Conservation (phyloP, 2,797 vertebrate species). For the Phrynocephalus forsythii region DNA sequence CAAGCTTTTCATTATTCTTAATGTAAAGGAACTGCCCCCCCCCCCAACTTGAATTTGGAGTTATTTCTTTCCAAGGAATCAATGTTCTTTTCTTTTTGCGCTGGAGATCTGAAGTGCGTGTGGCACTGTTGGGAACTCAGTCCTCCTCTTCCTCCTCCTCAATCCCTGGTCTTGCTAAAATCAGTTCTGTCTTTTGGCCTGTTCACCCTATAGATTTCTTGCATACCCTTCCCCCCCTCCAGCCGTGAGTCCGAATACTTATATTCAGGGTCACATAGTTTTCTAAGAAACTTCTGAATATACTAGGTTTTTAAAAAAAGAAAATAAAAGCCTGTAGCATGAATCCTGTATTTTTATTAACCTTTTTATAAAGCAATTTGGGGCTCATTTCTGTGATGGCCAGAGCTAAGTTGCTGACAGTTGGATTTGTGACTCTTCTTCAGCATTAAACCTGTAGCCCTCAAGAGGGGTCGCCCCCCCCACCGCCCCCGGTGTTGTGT, state of each 20-base stretch:
- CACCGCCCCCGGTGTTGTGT: constrained; percentile 12
- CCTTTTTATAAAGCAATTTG: constrained; percentile 81
- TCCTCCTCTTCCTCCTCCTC: constrained; percentile 27
- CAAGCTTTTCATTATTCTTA: constrained; percentile 75
- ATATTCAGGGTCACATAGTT: constrained; percentile 76
- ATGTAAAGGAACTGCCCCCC: constrained; percentile 47
- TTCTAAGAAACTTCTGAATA: constrained; percentile 79
- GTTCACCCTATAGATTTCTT: constrained; percentile 64
- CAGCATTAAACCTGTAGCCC: constrained; percentile 57
- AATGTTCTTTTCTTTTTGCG: constrained; percentile 66
- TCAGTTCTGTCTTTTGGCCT: constrained; percentile 66
- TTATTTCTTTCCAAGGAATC: constrained; percentile 61
- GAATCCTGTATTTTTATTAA: constrained; percentile 82
- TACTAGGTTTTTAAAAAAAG: constrained; percentile 73
- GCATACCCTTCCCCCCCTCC: constrained; percentile 66
- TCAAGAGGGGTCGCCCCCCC: constrained; percentile 48
- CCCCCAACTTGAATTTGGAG: constrained; percentile 72
- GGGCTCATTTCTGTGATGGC: constrained; percentile 66
- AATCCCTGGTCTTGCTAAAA: not conserved
- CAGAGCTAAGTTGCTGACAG: constrained; percentile 55
- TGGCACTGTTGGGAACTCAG: constrained; percentile 41
- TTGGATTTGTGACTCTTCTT: constrained; percentile 64
- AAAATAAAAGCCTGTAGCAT: constrained; percentile 50
- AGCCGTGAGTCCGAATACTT: constrained; percentile 68
- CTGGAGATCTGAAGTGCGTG: constrained; percentile 65